Base-by-base conservation (phyloP, 2,888 invertebrate genomes). In the Belgica antarctica region DNA sequence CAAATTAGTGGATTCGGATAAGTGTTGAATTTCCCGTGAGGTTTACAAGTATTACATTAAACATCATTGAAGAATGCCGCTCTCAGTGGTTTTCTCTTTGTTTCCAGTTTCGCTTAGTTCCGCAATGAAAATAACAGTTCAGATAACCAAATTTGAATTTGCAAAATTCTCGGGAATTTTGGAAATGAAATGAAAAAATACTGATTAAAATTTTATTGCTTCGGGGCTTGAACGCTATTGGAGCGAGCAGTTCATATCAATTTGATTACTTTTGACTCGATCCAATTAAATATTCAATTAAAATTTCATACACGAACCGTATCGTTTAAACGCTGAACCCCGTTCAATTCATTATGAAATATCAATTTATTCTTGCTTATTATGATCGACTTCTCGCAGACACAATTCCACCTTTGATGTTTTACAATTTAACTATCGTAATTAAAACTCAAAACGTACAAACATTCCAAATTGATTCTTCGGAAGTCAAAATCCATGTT, bases 141-240 rank as follows among this genome's bases (percentile, higher is more conserved):
- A n/a, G n/a, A n/a, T n/a, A n/a, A n/a, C n/a, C n/a, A n/a, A n/a
- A n/a, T n/a, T n/a, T n/a, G n/a, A n/a, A n/a, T n/a, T n/a, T n/a
- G n/a, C n/a, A n/a, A n/a, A n/a, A n/a, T n/a, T n/a, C n/a, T n/a
- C n/a, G n/a, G n/a, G n/a, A n/a, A n/a, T n/a, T n/a, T n/a, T n/a
- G n/a, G 41, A 41, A n/a, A 5, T 12, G 41, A 2, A 41, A 41
- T 4, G n/a, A 41, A 41, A 41, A 12, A 10, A 41, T 5, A 24
- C 25, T 68, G 68, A 68, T 68, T 68, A 68, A 68, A 68, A 68
- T 68, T 68, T 68, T 31, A 57, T 52, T 68, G 68, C 68, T 47
- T 25, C 41, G 10, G 41, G n/a, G 41, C n/a, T 41, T n/a, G 10
- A n/a, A 15, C 22, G 52, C 8, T n/a, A n/a, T n/a, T 7, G 34